Evolutionary conservation across 2,797 vertebrate species (phyloP).

Genomic region (Coracias cyanogaster): DNA sequence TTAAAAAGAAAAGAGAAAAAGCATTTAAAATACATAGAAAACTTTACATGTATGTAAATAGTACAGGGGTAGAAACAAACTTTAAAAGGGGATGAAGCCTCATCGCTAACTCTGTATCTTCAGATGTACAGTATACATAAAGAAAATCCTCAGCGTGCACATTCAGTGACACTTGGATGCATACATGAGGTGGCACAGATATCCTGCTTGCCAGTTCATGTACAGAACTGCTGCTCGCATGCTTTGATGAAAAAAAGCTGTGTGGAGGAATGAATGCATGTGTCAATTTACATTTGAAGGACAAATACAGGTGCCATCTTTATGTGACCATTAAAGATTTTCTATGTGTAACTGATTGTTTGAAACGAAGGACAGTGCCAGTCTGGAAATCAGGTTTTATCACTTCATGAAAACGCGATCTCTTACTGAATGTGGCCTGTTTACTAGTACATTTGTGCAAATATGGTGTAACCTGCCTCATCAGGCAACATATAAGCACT

Average conservation of each 20-base stretch:
- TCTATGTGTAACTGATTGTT: neutral
- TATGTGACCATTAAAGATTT: neutral
- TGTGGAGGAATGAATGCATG: neutral
- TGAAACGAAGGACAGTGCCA: neutral
- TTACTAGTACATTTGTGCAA: neutral
- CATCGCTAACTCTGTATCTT: neutral
- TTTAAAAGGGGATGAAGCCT: neutral
- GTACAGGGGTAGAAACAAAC: neutral
- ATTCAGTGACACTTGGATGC: neutral
- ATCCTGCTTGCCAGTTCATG: neutral
- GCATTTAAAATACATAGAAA: conserved; percentile 38
- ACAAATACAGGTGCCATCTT: neutral
- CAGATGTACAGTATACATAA: neutral
- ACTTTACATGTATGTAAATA: neutral
- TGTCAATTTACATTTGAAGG: neutral
- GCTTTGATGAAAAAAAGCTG: neutral
- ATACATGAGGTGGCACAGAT: neutral
- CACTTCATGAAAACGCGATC: neutral
- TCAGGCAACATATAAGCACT: neutral
- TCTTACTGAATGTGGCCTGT: neutral
- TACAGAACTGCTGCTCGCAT: neutral
- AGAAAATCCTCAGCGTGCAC: neutral
- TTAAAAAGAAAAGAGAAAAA: conserved; percentile 62
- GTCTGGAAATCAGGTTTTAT: neutral
- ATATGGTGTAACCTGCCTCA: neutral